Evolutionary conservation across 2,888 invertebrate species (phyloP), one percentile per base, ranked within the genome.

Genomic region (Carcina quercana): DNA sequence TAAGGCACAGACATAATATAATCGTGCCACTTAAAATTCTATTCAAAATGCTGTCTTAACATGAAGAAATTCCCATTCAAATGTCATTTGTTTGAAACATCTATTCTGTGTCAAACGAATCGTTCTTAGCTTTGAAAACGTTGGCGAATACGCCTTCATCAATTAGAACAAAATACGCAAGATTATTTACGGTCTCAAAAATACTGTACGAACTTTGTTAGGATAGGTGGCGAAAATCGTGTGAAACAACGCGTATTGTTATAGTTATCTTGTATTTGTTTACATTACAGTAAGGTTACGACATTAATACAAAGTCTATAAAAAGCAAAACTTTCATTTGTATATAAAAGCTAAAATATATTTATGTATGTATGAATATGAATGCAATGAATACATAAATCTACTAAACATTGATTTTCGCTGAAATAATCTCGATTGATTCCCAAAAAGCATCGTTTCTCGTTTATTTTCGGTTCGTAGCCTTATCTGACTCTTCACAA

Each of bases 1-100:
- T 56, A 59, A 43, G 43, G 41, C 43, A 44, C 42, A 42, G 40
- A 59, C 55, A 56, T 51, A 63, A 60, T 57, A 55, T 60, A 57
- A 56, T 54, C 53, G 50, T 58, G 55, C 59, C 59, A 50, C 53
- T 72, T 73, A 61, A 68, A 65, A 69, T 67, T 68, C 64, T 57
- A 61, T 63, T 57, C 57, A 58, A 50, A 32, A 27, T 17, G 10
- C 51, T 40, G 35, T 42, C 52, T 50, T 58, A 60, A 52, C 54
- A 57, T 61, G 53, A 59, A 59, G 53, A 60, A 54, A n/a, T 46
- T 50, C 5, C 17, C 44, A 65, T 62, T 64, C 45, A 52, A 61
- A 60, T 56, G 38, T 43, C 42, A 48, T 48, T 49, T 40, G 43
- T 54, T n/a, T n/a, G n/a, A n/a, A n/a, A 12, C n/a, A 6, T 43